These are phyloP conservation scores for Magallana gigas DNA, from an alignment of 1,140 invertebrate species.

Conservation along the genomic window DNA sequence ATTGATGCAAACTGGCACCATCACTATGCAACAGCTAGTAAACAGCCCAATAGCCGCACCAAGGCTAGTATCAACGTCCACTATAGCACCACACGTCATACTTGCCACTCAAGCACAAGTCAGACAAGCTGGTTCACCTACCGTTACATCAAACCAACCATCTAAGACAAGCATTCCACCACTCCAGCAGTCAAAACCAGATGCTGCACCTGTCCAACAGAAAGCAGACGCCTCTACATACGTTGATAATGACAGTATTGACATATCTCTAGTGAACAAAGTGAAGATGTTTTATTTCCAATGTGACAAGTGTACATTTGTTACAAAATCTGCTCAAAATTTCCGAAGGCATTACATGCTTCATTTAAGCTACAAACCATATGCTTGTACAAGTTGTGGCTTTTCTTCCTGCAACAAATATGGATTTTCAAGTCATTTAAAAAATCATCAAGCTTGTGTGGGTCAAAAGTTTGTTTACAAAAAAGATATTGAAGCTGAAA, in stretches of 20 bases:
- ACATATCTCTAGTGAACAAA: background rate
- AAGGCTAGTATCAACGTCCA: background rate
- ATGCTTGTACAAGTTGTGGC: background rate
- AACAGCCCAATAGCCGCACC: background rate
- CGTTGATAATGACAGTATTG: background rate
- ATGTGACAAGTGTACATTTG: conserved; percentile 32
- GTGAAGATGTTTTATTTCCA: conserved; percentile 27
- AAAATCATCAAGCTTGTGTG: background rate
- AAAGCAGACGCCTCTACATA: conserved; percentile 7
- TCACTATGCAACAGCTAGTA: background rate
- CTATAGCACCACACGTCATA: background rate
- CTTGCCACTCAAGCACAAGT: background rate
- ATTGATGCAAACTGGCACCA: background rate
- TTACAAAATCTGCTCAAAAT: conserved; percentile 37
- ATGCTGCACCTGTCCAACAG: conserved; percentile 27
- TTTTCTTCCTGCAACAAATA: conserved; percentile 34
- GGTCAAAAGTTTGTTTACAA: background rate
- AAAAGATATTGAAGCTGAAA: conserved; percentile 24
- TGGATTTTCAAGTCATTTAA: conserved; percentile 18
- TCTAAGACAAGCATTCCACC: background rate
- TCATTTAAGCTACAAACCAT: conserved; percentile 40
- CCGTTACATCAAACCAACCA: background rate
- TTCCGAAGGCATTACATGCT: conserved; percentile 35
- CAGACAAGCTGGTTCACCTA: background rate
- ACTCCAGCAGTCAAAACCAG: background rate